These are phyloP conservation scores for Aspiorhynchus laticeps DNA, from an alignment of 2,113 vertebrate species.

Conservation along the genomic window DNA sequence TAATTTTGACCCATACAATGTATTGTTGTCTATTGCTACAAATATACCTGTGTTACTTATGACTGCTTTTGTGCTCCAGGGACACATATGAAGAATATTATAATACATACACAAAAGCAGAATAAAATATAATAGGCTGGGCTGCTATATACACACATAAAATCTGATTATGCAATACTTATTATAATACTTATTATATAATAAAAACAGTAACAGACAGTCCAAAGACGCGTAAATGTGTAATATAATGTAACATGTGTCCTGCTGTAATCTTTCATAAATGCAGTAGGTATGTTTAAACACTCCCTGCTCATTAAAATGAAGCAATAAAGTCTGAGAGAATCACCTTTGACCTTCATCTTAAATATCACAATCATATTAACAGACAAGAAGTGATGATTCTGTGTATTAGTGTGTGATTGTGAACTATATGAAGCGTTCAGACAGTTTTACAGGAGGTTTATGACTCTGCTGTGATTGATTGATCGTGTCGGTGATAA, in stretches of 20 bases:
- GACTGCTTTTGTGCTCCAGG: too few relatives aligned
- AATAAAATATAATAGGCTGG: neutral
- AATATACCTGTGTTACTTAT: too few relatives aligned
- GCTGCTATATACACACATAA: neutral
- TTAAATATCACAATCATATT: neutral
- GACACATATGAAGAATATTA: neutral
- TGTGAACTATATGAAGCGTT: neutral
- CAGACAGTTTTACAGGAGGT: neutral
- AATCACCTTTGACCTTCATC: slow-evolving; percentile 17
- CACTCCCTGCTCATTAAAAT: neutral
- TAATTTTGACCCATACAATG: too few relatives aligned
- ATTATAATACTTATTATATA: neutral
- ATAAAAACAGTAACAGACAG: neutral
- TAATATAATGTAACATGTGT: too few relatives aligned
- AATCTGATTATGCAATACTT: neutral
- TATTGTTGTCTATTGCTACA: too few relatives aligned
- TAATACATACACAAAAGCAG: neutral
- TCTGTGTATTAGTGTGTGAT: neutral
- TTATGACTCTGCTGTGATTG: neutral
- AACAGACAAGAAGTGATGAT: neutral
- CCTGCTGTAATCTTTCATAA: neutral
- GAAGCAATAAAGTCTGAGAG: neutral
- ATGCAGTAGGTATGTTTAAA: neutral
- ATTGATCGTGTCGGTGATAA: neutral
- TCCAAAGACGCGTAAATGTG: neutral